phyloP scores from a whole-genome alignment of 2,888 invertebrate species.

The Mimachlamys varia region DNA sequence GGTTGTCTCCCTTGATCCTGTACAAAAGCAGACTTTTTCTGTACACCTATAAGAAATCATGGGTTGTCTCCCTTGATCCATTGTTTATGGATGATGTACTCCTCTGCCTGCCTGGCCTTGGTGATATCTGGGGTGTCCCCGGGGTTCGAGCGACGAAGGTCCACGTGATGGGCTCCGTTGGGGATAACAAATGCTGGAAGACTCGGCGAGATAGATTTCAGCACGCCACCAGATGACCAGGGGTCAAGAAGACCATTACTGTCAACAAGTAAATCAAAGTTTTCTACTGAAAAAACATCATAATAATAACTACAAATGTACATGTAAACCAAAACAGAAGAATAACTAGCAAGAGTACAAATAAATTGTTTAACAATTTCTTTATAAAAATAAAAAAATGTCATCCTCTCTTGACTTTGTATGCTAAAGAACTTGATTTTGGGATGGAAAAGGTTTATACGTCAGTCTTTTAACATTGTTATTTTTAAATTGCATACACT shows the following conservation, averaged over 20 bases:
- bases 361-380: no score
- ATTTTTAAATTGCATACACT: no score
- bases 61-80: constrained; percentile 68
- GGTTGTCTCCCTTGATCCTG: constrained; percentile 66
- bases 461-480: no score
- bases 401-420: no score
- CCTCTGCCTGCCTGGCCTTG: constrained; percentile 75
- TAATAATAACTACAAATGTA: not conserved
- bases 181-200: constrained; percentile 80
- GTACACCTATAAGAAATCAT: not conserved
- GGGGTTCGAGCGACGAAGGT: constrained; percentile 81
- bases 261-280: constrained; percentile 52
- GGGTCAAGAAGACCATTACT: constrained; percentile 83
- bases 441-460: no score
- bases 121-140: constrained; percentile 80
- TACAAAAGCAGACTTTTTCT: not conserved
- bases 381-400: no score
- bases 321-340: no score
- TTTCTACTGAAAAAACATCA: not conserved
- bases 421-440: no score
- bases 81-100: constrained; percentile 65
- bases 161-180: constrained; percentile 83
- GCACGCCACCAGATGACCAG: constrained; percentile 82
- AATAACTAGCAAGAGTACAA: no score
- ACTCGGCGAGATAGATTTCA: constrained; percentile 66